Evolutionary conservation across 2,797 vertebrate genomes (phyloP).

Genomic region (Jordanella pulchra): DNA sequence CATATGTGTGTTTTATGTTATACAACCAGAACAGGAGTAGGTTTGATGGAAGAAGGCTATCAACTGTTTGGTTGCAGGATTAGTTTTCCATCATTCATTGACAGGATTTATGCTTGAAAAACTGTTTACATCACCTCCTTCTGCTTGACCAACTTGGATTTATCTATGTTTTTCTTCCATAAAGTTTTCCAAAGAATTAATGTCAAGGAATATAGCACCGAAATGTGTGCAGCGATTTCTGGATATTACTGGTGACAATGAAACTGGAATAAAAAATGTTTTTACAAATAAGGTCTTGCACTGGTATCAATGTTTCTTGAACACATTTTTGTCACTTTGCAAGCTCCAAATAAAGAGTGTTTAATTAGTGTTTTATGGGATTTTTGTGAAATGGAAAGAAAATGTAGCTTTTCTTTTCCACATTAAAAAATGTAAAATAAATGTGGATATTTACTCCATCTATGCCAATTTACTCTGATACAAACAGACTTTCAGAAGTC

Average conservation of each 20-base stretch:
- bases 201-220: neutral
- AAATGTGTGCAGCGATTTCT: neutral
- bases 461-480: neutral
- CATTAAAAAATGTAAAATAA: neutral
- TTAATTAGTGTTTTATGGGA: neutral
- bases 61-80: conserved; percentile 11
- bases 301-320: neutral
- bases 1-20: conserved; percentile 16
- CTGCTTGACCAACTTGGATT: neutral
- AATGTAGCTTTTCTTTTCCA: neutral
- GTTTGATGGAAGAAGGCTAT: conserved; percentile 17
- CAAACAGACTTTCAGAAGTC: neutral
- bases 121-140: conserved; percentile 23
- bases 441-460: neutral
- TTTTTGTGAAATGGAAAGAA: neutral
- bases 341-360: neutral
- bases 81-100: conserved; percentile 36
- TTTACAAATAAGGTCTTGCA: neutral
- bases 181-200: neutral
- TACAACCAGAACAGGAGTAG: conserved; percentile 18
- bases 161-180: neutral
- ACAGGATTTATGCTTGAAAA: conserved; percentile 56
- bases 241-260: neutral
- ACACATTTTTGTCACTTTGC: neutral
- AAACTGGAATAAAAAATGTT: neutral